These are phyloP conservation scores for Drosophila niveifrons DNA, from an alignment of 2,888 invertebrate genomes.

Conservation along the genomic window DNA sequence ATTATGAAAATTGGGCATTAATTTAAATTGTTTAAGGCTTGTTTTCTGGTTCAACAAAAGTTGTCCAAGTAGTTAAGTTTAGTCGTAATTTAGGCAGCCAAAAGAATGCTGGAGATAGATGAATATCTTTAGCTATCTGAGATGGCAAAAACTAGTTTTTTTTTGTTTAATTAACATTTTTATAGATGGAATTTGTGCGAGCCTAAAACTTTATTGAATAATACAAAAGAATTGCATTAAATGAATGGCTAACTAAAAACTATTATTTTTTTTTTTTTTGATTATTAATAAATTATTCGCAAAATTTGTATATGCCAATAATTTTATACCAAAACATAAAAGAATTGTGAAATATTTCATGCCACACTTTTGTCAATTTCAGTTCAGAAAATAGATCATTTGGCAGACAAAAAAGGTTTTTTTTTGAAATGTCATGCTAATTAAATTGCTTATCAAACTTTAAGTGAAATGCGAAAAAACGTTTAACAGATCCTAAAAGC, in stretches of 20 bases:
- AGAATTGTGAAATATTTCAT: too few relatives aligned
- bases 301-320: too few relatives aligned
- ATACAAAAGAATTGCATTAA: too few relatives aligned
- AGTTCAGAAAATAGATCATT: too few relatives aligned
- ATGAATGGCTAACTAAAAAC: too few relatives aligned
- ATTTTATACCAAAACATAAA: too few relatives aligned
- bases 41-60: background rate
- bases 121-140: background rate
- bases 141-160: background rate
- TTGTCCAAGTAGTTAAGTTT: background rate
- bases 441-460: conserved; percentile 2
- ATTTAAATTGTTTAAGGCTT: background rate
- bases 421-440: background rate
- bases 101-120: background rate
- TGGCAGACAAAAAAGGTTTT: too few relatives aligned
- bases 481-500: conserved; percentile 40
- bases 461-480: conserved; percentile 1
- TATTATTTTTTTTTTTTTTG: too few relatives aligned
- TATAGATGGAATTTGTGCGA: too few relatives aligned
- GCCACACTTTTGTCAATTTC: too few relatives aligned
- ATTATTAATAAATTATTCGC: too few relatives aligned
- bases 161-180: background rate
- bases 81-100: background rate
- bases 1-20: background rate
- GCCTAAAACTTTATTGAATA: too few relatives aligned